phyloP scores from a whole-genome alignment of 92 coral and sea anemone genomes.

The Epizoanthus ramosus region DNA sequence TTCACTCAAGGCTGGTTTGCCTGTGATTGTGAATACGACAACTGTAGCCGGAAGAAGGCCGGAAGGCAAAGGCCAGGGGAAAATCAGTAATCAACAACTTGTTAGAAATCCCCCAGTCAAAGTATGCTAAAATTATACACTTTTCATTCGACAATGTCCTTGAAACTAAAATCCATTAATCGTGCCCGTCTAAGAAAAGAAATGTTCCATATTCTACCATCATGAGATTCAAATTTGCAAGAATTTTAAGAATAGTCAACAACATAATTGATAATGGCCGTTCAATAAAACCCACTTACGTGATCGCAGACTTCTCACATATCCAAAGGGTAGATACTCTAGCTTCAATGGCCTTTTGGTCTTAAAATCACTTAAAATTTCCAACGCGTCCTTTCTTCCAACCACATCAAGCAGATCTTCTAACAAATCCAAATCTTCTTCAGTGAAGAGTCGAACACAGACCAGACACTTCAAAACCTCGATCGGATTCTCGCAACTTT shows the following conservation, averaged over 20 bases:
- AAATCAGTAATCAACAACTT: too few species aligned
- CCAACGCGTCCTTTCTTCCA: conserved; percentile 50
- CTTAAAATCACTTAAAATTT: conserved; percentile 47
- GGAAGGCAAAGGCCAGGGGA: too few species aligned
- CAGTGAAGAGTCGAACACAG: conserved; percentile 45
- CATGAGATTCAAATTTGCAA: neutral
- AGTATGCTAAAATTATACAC: too few species aligned
- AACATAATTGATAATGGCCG: neutral
- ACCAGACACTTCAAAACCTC: conserved; percentile 50
- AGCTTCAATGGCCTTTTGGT: conserved; percentile 43
- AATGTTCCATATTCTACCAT: too few species aligned
- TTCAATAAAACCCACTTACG: conserved; percentile 19
- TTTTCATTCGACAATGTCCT: too few species aligned
- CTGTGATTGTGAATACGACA: too few species aligned
- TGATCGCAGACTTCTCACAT: conserved; percentile 2
- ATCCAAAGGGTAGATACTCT: conserved; percentile 37
- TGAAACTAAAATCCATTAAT: too few species aligned
- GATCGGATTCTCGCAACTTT: conserved; percentile 23
- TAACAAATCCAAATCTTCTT: conserved; percentile 65
- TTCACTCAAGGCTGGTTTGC: too few species aligned
- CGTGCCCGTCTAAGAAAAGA: too few species aligned
- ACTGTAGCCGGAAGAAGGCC: too few species aligned
- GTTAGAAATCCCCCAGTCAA: too few species aligned
- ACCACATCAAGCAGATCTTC: conserved; percentile 67
- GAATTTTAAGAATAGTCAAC: neutral